These are phyloP conservation scores for Norana najaformis DNA, from an alignment of 2,888 invertebrate species.

Conservation along the genomic window DNA sequence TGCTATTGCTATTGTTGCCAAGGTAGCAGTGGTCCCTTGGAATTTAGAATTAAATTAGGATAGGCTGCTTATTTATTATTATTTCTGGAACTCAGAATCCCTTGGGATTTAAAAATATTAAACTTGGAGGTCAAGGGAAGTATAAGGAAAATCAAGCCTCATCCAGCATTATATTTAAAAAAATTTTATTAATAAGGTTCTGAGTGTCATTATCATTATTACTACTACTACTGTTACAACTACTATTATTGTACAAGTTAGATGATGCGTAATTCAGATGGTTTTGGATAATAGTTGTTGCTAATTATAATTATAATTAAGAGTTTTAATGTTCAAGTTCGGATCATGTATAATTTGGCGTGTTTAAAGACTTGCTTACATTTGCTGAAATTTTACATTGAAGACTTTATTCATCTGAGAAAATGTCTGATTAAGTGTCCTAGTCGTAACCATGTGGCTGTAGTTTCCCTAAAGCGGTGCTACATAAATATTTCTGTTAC, in stretches of 20 bases:
- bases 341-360: not conserved
- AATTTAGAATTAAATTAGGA: conserved; percentile 9
- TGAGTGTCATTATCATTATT: not conserved
- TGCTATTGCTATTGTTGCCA: not conserved
- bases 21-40: not conserved
- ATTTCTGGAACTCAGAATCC: not conserved
- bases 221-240: not conserved
- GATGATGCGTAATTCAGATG: not conserved
- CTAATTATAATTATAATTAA: not conserved
- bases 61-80: not conserved
- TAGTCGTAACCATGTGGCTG: not conserved
- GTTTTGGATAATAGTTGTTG: not conserved
- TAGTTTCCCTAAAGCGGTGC: not conserved
- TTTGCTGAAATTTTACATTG: not conserved
- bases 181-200: not conserved
- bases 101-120: not conserved
- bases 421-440: not conserved
- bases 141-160: not conserved
- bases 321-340: not conserved
- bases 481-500: not conserved
- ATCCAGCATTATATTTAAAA: not conserved
- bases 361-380: not conserved
- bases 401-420: not conserved
- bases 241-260: too few relatives aligned
- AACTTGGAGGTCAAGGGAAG: not conserved